Conservation (phyloP, 1,140 invertebrate species). For the Euwallacea fornicatus region DNA sequence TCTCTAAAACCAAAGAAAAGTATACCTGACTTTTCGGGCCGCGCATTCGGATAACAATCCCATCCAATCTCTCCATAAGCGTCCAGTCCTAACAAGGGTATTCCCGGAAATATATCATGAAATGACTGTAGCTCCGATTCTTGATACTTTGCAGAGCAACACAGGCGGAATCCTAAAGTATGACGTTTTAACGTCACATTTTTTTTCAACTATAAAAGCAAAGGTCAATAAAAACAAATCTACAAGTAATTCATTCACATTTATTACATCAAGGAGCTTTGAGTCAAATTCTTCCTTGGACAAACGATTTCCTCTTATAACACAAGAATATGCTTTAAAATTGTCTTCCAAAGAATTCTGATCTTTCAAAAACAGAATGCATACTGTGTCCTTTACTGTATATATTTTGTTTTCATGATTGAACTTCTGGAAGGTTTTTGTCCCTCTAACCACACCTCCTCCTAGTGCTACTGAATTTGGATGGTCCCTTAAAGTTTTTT, state of each 20-base stretch:
- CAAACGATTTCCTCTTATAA: conserved; percentile 40
- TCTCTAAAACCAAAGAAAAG: background rate
- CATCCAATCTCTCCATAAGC: conserved; percentile 45
- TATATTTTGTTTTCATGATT: conserved; percentile 19
- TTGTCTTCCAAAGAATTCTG: conserved; percentile 19
- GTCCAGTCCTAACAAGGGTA: conserved; percentile 40
- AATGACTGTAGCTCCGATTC: conserved; percentile 39
- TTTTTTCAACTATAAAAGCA: conserved; percentile 40
- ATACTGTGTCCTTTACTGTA: conserved; percentile 34
- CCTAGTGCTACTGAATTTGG: conserved; percentile 39
- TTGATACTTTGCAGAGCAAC: conserved; percentile 41
- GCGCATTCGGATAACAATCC: conserved; percentile 38
- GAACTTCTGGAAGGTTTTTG: conserved; percentile 36
- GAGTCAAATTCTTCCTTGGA: conserved; percentile 41
- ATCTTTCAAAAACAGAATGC: conserved; percentile 42
- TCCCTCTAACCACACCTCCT: conserved; percentile 41
- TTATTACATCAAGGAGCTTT: conserved; percentile 36
- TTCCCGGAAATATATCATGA: conserved; percentile 42
- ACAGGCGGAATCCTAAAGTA: conserved; percentile 40
- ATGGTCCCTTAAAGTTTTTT: conserved; percentile 34
- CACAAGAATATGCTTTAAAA: conserved; percentile 43
- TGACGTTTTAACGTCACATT: conserved; percentile 36
- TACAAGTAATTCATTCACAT: background rate
- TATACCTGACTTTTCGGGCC: background rate
- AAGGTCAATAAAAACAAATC: background rate